phyloP scores from a whole-genome alignment of 2,797 vertebrate genomes.

The Amniataba percoides region DNA sequence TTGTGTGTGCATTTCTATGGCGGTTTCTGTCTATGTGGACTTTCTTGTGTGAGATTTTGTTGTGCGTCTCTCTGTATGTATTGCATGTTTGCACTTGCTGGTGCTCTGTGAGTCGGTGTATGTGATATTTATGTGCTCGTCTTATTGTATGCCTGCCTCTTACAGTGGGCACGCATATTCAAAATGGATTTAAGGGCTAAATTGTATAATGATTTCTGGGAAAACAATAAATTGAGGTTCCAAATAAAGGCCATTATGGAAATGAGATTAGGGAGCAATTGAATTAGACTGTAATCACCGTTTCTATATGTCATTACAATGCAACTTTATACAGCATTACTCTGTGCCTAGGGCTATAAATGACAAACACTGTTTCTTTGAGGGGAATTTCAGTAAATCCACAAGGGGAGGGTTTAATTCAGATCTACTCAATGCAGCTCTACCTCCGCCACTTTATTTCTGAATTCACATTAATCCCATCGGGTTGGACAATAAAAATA shows the following conservation, averaged over 20 bases:
- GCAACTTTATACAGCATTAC: slow-evolving; percentile 86
- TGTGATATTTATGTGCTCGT: slow-evolving; percentile 62
- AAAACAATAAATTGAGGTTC: slow-evolving; percentile 87
- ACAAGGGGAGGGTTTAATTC: slow-evolving; percentile 72
- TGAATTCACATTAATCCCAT: slow-evolving; percentile 66
- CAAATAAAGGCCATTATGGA: slow-evolving; percentile 89
- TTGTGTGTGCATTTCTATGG: slow-evolving; percentile 36
- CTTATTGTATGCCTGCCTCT: slow-evolving; percentile 54
- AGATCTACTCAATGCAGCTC: slow-evolving; percentile 66
- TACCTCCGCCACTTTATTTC: slow-evolving; percentile 73
- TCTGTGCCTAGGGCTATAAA: slow-evolving; percentile 81
- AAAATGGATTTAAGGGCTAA: slow-evolving; percentile 87
- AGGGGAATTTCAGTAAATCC: slow-evolving; percentile 80
- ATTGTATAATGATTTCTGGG: slow-evolving; percentile 88
- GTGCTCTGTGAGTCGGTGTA: slow-evolving; percentile 38
- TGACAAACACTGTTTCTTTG: slow-evolving; percentile 83
- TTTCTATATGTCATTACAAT: slow-evolving; percentile 88
- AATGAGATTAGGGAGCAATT: slow-evolving; percentile 87
- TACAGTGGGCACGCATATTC: slow-evolving; percentile 78
- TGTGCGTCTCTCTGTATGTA: slow-evolving; percentile 35
- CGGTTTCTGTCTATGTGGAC: slow-evolving; percentile 38
- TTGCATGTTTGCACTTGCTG: slow-evolving; percentile 48
- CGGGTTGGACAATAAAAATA: slow-evolving; percentile 50
- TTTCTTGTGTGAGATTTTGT: slow-evolving; percentile 42
- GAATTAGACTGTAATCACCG: slow-evolving; percentile 87